Conservation (phyloP, 2,113 vertebrate genomes). For the Thunnus maccoyii region DNA sequence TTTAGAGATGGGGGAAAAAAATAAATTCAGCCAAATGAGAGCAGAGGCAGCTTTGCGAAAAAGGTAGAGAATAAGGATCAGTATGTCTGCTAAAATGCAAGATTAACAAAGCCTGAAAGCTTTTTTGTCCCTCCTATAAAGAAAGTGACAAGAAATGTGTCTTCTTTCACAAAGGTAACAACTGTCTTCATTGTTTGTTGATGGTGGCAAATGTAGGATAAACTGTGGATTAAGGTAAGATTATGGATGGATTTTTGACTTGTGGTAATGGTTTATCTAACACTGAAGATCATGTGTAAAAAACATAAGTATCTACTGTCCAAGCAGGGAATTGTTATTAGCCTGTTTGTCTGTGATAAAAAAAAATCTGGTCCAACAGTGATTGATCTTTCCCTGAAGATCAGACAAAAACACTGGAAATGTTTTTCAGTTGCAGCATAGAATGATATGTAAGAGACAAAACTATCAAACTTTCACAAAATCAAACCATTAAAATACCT, state of each 20-base stretch:
- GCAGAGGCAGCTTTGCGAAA: conserved; percentile 58
- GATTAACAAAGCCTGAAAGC: conserved; percentile 24
- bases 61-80: conserved; percentile 51
- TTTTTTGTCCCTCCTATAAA: conserved; percentile 8
- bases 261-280: neutral
- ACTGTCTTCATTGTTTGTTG: conserved; percentile 23
- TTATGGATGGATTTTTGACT: conserved; percentile 43
- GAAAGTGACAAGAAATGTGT: conserved; percentile 21
- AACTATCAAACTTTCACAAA: neutral
- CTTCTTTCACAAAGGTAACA: neutral
- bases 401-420: neutral
- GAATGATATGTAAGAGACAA: neutral
- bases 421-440: neutral
- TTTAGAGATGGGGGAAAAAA: conserved; percentile 56
- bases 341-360: neutral
- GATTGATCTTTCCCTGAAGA: neutral
- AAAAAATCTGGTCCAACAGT: conserved; percentile 1
- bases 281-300: neutral
- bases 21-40: conserved; percentile 73
- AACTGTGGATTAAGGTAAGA: conserved; percentile 61
- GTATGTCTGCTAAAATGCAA: conserved; percentile 37
- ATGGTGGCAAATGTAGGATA: conserved; percentile 50
- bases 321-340: conserved; percentile 17
- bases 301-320: neutral
- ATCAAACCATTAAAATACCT: neutral